Evolutionary conservation across 2,888 invertebrate genomes (phyloP).

Genomic region (Drosophila meridionalis): DNA sequence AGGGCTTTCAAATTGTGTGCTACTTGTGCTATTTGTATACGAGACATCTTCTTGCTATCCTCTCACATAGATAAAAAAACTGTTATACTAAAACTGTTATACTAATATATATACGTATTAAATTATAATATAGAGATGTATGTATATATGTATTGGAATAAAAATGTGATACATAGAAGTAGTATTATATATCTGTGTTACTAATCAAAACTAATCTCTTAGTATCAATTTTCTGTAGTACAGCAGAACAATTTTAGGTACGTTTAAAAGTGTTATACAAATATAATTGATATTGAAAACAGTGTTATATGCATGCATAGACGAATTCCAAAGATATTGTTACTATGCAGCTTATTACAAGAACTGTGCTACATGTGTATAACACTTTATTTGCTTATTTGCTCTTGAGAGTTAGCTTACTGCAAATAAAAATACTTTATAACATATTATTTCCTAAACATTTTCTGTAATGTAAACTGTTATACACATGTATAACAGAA

Average conservation of each 20-base stretch:
- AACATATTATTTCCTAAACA: not conserved
- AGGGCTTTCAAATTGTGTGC: too few species aligned
- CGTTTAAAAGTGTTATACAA: not conserved
- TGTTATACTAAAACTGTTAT: too few species aligned
- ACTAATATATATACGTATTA: too few species aligned
- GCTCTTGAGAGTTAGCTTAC: not conserved
- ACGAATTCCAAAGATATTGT: not conserved
- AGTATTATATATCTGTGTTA: too few species aligned
- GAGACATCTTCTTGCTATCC: too few species aligned
- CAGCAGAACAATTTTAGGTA: not conserved
- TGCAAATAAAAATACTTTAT: not conserved
- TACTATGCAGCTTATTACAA: not conserved
- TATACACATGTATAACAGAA: not conserved
- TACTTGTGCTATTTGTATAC: too few species aligned
- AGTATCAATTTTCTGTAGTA: too few species aligned
- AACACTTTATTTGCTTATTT: not conserved
- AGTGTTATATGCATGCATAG: not conserved
- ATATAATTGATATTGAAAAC: not conserved
- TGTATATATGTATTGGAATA: too few species aligned
- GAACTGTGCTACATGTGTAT: not conserved
- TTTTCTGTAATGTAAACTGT: not conserved
- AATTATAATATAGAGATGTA: too few species aligned
- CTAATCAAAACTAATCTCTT: too few species aligned
- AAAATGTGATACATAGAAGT: too few species aligned
- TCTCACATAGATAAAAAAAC: too few species aligned